phyloP scores from a whole-genome alignment of 2,888 invertebrate genomes.

The Archaeoteleia sp. region DNA sequence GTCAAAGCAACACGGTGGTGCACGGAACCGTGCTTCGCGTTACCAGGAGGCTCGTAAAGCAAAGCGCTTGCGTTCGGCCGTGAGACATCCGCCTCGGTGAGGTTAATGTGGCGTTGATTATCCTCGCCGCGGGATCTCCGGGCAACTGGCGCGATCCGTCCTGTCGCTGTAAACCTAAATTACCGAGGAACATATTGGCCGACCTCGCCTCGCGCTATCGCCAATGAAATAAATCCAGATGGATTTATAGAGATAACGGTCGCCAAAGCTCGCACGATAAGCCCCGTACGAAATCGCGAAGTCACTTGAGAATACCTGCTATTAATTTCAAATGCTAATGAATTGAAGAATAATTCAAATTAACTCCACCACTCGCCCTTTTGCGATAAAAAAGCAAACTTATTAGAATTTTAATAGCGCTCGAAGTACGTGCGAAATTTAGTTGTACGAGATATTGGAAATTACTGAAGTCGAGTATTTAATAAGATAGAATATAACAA shows the following conservation, averaged over 20 bases:
- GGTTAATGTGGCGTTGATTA: constrained; percentile 60
- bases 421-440: no score
- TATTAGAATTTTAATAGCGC: no score
- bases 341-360: no score
- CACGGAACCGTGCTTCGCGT: constrained; percentile 29
- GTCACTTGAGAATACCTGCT: constrained; percentile 20
- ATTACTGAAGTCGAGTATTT: no score
- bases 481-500: no score
- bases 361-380: no score
- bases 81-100: constrained; percentile 44
- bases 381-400: no score
- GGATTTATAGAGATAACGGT: constrained; percentile 52
- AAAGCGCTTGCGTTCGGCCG: constrained; percentile 35
- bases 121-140: constrained; percentile 53
- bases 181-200: constrained; percentile 30
- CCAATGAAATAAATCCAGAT: constrained; percentile 45
- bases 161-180: constrained; percentile 48
- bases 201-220: constrained; percentile 32
- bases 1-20: no score
- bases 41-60: constrained; percentile 35
- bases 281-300: constrained; percentile 32
- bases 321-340: constrained; percentile 8
- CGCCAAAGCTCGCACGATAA: constrained; percentile 17
- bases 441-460: no score
- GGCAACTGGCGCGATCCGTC: constrained; percentile 30